These are phyloP conservation scores for Diplodus sargus DNA, from an alignment of 2,797 vertebrate genomes.

Conservation along the genomic window DNA sequence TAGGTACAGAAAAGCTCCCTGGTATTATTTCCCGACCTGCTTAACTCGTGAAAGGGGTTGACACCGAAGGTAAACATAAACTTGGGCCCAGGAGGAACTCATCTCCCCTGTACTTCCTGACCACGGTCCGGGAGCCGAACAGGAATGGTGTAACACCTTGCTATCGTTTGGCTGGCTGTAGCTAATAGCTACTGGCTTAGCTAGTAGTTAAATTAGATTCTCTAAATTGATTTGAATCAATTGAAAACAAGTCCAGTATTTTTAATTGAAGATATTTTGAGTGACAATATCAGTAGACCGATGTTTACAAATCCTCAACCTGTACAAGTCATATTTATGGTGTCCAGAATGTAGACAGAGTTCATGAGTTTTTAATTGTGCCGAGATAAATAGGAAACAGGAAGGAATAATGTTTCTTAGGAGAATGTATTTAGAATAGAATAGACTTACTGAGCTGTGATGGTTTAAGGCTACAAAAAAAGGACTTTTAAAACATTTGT, in stretches of 20 bases:
- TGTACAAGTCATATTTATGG: neutral
- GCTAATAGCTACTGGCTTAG: too few species aligned
- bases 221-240: too few species aligned
- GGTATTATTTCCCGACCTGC: too few species aligned
- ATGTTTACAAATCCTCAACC: neutral
- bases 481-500: neutral
- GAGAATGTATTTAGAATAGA: neutral
- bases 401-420: neutral
- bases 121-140: too few species aligned
- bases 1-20: too few species aligned
- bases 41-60: too few species aligned
- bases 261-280: slow-evolving; percentile 1
- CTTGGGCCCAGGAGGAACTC: too few species aligned
- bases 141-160: too few species aligned
- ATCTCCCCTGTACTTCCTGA: too few species aligned
- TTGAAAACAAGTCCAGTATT: neutral
- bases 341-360: neutral
- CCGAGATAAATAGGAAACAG: neutral
- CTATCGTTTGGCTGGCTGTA: too few species aligned
- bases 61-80: too few species aligned
- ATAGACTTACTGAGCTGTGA: neutral
- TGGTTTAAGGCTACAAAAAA: neutral
- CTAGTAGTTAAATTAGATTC: too few species aligned
- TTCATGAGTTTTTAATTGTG: neutral
- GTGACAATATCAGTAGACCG: neutral